Conservation (phyloP, 2,888 invertebrate genomes). For the Rhabditoides inermis region DNA sequence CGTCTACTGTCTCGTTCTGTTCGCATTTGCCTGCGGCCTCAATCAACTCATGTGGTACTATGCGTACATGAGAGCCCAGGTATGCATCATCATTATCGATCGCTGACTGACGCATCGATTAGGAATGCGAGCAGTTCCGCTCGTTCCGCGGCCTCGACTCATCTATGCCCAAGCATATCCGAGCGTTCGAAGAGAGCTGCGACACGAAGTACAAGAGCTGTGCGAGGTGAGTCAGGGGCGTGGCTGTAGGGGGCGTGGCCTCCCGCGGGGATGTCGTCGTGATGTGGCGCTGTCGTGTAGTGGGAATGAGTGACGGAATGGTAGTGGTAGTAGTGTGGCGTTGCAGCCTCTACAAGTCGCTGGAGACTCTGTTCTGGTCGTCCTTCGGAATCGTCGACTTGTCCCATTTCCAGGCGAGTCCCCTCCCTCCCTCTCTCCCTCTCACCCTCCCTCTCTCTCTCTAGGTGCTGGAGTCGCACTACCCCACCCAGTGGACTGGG, state of each 20-base stretch:
- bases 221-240: conserved; percentile 51
- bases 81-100: too few species aligned
- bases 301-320: too few species aligned
- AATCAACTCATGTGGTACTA: conserved; percentile 78
- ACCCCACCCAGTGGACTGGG: conserved; percentile 92
- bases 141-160: neutral
- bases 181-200: conserved; percentile 48
- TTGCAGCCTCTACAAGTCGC: conserved; percentile 83
- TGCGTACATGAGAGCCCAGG: conserved; percentile 9
- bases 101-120: neutral
- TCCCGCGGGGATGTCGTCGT: neutral
- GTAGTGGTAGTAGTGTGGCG: too few species aligned
- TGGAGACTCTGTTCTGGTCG: conserved; percentile 94
- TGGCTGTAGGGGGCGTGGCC: neutral
- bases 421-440: conserved; percentile 96
- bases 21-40: conserved; percentile 82
- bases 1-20: conserved; percentile 76
- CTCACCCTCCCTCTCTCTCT: conserved; percentile 88
- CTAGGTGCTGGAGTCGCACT: conserved; percentile 85
- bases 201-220: conserved; percentile 53
- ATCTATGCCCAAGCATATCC: conserved; percentile 3
- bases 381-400: conserved; percentile 89
- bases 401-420: conserved; percentile 88
- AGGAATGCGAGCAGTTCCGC: conserved; percentile 16
- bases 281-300: too few species aligned